These are phyloP conservation scores for Chymomyza fuscimana DNA, from an alignment of 2,888 invertebrate genomes.

Conservation along the genomic window DNA sequence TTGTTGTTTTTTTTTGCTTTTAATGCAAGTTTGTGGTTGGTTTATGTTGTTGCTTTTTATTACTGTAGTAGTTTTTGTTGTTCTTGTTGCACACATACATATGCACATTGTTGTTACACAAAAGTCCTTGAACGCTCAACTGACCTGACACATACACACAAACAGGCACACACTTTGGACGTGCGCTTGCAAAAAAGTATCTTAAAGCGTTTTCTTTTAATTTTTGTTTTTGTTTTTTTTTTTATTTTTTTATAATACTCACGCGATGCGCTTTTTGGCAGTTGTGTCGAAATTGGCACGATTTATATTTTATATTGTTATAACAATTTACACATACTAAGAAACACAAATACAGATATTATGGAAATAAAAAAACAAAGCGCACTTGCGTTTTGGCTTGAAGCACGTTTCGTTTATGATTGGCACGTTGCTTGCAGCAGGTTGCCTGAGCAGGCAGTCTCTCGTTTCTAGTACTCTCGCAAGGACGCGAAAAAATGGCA, in stretches of 20 bases:
- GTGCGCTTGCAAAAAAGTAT: background rate
- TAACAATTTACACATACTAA: background rate
- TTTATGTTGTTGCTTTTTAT: conserved; percentile 22
- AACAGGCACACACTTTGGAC: conserved; percentile 7
- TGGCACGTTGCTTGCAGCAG: background rate
- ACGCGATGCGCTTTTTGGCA: conserved; percentile 24
- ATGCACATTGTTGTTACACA: conserved; percentile 6
- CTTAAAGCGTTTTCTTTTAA: conserved; percentile 24
- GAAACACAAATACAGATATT: background rate
- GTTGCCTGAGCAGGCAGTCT: background rate
- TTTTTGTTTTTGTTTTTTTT: conserved; percentile 25
- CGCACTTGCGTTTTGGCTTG: background rate
- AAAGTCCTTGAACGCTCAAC: conserved; percentile 73
- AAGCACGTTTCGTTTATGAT: background rate
- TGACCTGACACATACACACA: conserved; percentile 71
- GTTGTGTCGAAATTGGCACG: conserved; percentile 31
- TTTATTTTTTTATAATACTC: background rate
- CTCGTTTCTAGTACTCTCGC: background rate
- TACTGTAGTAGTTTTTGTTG: conserved; percentile 35
- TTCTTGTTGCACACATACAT: conserved; percentile 33
- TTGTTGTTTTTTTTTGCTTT: background rate
- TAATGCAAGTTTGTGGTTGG: background rate
- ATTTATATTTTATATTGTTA: background rate
- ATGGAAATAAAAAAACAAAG: background rate
- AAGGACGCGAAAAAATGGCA: background rate